phyloP scores from a whole-genome alignment of 2,797 vertebrate genomes.

The Sarcoramphus papa region DNA sequence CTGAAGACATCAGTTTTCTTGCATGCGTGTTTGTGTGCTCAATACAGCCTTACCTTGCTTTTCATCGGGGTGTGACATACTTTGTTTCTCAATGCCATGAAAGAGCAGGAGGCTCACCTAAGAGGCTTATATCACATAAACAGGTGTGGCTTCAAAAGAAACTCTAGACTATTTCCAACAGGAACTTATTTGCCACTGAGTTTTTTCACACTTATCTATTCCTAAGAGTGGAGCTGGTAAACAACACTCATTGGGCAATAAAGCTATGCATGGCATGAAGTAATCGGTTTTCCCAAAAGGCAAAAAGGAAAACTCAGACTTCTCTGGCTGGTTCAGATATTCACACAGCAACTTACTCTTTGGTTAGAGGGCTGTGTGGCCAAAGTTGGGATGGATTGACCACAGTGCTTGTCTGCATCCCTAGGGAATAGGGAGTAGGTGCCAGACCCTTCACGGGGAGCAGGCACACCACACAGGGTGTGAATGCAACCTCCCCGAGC shows the following conservation, averaged over 20 bases:
- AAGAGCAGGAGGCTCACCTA: not conserved
- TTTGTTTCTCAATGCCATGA: not conserved
- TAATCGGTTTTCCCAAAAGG: not conserved
- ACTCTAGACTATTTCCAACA: not conserved
- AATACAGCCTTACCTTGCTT: not conserved
- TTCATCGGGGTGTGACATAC: not conserved
- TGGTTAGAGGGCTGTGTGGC: not conserved
- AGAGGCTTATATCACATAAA: not conserved
- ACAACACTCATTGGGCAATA: not conserved
- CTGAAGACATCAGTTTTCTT: not conserved
- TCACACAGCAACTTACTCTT: not conserved
- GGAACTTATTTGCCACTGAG: not conserved
- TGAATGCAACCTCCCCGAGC: not conserved
- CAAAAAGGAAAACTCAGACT: not conserved
- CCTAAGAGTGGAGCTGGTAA: not conserved
- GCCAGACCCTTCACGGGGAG: not conserved
- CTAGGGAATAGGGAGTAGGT: not conserved
- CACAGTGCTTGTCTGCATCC: not conserved
- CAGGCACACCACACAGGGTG: not conserved
- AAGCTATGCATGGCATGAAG: not conserved
- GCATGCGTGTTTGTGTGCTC: not conserved
- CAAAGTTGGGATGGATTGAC: not conserved
- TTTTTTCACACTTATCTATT: not conserved
- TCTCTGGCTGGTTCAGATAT: not conserved
- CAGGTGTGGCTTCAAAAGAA: slow-evolving; percentile 25